Evolutionary conservation across 2,797 vertebrate species (phyloP), one percentile per base, ranked within the genome.

Genomic region (Aeoliscus strigatus): DNA sequence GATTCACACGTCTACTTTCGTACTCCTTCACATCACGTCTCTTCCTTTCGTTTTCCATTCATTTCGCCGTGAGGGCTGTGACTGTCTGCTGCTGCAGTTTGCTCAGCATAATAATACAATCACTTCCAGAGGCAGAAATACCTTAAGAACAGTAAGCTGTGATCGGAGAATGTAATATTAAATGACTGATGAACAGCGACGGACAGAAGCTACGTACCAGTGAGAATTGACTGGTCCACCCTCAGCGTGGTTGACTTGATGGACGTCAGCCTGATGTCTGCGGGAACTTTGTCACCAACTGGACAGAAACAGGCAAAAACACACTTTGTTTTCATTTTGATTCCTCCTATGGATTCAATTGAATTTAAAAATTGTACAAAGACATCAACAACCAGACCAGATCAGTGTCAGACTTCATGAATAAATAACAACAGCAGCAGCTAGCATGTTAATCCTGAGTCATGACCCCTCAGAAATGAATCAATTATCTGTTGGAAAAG

Each of bases 221-320:
- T 99, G 67, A 99, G 90, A 61, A 99, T 99, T 39, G 94, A 98
- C 79, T 99, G 96, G 79, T 99, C 96, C 25, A 99, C 92, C 66
- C 96, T 86, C 63, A 99, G 85, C 30, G 96, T 99, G 30, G 96
- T 98, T 61, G 95, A 99, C 64, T 94, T 98, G 88, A 98, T 98
- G 8, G 92, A 96, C 55, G 90, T 93, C 84, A 99, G 86, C 45
- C 96, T 91, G 78, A 99, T 99, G 70, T 98, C 95, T 44, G 96
- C 96, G 77, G 96, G 96, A 61, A 97, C 96, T 82, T 99, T 99
- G 85, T 98, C 96, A 74, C 96, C 96, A 86, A 99, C 96, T 99
- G 29, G 10, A 72, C 84, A 39, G 42, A 59, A 56, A 66, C 54
- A 81, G 15, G 13, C 27, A 6, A 6, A n/a, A n/a, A n/a, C n/a